These are phyloP conservation scores for Heliothis virescens DNA, from an alignment of 1,140 invertebrate species.

Conservation along the genomic window DNA sequence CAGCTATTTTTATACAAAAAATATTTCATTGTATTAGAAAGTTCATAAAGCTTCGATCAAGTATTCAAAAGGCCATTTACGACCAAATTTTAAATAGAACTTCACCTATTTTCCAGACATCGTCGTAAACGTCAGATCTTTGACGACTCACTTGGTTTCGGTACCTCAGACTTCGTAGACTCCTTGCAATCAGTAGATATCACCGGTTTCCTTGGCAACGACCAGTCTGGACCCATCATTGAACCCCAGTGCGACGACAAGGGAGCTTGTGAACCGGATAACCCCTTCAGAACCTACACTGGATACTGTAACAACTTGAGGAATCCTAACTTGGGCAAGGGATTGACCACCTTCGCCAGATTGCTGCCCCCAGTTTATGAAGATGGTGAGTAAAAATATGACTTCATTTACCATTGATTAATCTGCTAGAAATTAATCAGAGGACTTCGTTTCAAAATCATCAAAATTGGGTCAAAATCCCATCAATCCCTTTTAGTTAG, in stretches of 20 bases:
- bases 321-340: conserved; percentile 94
- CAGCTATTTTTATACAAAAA: too few species aligned
- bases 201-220: conserved; percentile 86
- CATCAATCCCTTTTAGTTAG: not conserved
- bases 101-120: conserved; percentile 57
- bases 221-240: conserved; percentile 81
- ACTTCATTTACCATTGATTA: too few species aligned
- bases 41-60: too few species aligned
- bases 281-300: conserved; percentile 93
- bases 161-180: conserved; percentile 90
- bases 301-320: conserved; percentile 97
- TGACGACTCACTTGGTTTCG: conserved; percentile 89
- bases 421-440: too few species aligned
- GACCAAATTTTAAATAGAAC: too few species aligned
- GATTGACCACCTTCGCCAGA: conserved; percentile 94
- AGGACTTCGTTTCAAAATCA: too few species aligned
- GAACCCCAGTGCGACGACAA: conserved; percentile 89
- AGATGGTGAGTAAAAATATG: conserved; percentile 88
- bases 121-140: conserved; percentile 91
- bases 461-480: too few species aligned
- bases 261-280: conserved; percentile 91
- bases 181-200: conserved; percentile 92
- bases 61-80: too few species aligned
- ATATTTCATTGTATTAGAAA: too few species aligned
- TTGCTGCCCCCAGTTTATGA: conserved; percentile 95